Conservation (phyloP, 1,140 invertebrate genomes). For the Drosophila aff. region DNA sequence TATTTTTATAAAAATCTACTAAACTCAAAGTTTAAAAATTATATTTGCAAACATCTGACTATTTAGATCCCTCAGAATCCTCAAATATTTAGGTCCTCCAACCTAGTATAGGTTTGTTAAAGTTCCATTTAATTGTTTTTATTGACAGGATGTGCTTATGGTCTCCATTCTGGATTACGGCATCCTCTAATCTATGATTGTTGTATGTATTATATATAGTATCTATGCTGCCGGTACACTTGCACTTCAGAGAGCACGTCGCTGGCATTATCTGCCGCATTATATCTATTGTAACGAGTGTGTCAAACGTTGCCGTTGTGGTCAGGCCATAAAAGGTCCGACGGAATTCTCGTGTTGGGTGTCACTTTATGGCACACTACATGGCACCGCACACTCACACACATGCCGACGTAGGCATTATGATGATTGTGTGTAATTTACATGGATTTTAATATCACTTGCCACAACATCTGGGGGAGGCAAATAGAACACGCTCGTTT, state of each 20-base stretch:
- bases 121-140: not conserved
- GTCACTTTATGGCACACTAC: slow-evolving; percentile 66
- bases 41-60: too few species aligned
- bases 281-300: slow-evolving; percentile 49
- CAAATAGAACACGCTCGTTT: slow-evolving; percentile 24
- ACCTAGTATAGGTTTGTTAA: too few species aligned
- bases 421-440: slow-evolving; percentile 80
- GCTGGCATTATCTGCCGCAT: slow-evolving; percentile 38
- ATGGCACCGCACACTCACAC: slow-evolving; percentile 27
- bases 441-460: slow-evolving; percentile 76
- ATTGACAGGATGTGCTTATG: slow-evolving; percentile 15
- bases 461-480: slow-evolving; percentile 31
- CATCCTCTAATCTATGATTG: slow-evolving; percentile 33
- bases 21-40: too few species aligned
- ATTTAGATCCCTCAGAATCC: not conserved
- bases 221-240: slow-evolving; percentile 26
- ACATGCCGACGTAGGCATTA: slow-evolving; percentile 47
- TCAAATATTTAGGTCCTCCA: not conserved
- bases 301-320: slow-evolving; percentile 49
- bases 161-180: slow-evolving; percentile 8
- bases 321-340: slow-evolving; percentile 65
- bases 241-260: slow-evolving; percentile 43
- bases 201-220: slow-evolving; percentile 3
- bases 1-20: not conserved
- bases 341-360: slow-evolving; percentile 64